phyloP scores from a whole-genome alignment of 1,140 invertebrate genomes.

The Oscheius sp. region DNA sequence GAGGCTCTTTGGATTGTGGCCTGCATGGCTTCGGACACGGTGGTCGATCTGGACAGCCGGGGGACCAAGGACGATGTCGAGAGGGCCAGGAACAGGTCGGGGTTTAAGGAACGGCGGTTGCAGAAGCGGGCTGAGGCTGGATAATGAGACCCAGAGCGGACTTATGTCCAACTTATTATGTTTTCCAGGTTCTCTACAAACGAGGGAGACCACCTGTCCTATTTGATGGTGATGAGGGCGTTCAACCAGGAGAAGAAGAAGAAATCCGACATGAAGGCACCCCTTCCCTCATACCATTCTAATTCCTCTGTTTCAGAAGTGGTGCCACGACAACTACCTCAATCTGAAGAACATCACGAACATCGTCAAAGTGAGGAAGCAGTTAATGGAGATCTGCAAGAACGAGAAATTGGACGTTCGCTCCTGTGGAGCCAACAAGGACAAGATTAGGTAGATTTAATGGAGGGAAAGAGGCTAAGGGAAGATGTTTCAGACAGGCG shows the following conservation, averaged over 20 bases:
- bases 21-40: conserved; percentile 70
- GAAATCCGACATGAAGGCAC: conserved; percentile 74
- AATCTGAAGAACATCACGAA: not conserved
- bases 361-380: conserved; percentile 65
- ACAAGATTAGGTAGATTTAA: conserved; percentile 41
- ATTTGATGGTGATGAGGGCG: conserved; percentile 82
- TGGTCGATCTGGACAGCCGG: conserved; percentile 65
- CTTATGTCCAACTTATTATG: not conserved
- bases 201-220: conserved; percentile 86
- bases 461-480: not conserved
- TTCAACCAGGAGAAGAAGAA: conserved; percentile 65
- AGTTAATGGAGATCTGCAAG: conserved; percentile 76
- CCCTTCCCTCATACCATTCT: too few species aligned
- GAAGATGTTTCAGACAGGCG: conserved; percentile 67
- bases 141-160: too few species aligned
- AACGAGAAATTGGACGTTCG: conserved; percentile 70
- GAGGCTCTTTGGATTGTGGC: conserved; percentile 76
- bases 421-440: conserved; percentile 73
- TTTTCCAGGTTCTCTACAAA: conserved; percentile 73
- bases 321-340: not conserved
- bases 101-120: too few species aligned
- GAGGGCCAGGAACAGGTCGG: conserved; percentile 72
- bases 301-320: not conserved
- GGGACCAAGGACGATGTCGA: conserved; percentile 62
- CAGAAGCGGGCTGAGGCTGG: too few species aligned